Conservation (phyloP, 2,113 vertebrate species). For the Excalfactoria chinensis region DNA sequence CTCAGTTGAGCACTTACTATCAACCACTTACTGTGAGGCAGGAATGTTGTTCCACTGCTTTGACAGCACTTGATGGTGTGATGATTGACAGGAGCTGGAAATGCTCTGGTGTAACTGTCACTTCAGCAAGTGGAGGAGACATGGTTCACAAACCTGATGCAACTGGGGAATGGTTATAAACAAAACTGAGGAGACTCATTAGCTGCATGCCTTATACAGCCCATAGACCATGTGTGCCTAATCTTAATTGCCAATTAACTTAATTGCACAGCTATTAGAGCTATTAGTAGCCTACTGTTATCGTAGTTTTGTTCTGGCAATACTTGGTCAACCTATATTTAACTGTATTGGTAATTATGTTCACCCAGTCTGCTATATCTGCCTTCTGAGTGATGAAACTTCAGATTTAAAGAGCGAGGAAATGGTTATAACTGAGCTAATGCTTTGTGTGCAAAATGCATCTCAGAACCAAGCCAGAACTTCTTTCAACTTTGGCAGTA, state of each 20-base stretch:
- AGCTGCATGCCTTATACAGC: neutral
- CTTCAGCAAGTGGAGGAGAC: neutral
- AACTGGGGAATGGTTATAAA: neutral
- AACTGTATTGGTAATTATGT: neutral
- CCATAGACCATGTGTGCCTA: slow-evolving; percentile 2
- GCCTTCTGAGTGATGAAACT: neutral
- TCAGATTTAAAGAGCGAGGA: neutral
- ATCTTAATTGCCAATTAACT: neutral
- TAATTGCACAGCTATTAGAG: neutral
- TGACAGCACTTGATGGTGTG: slow-evolving; percentile 51
- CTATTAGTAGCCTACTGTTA: neutral
- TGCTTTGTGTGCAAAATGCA: neutral
- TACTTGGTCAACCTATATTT: neutral
- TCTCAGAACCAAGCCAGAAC: neutral
- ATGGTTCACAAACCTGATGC: neutral
- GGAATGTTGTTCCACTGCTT: neutral
- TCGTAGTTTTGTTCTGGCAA: neutral
- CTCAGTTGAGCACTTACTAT: neutral
- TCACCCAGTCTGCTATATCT: neutral
- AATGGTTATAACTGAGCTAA: neutral
- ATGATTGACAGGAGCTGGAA: neutral
- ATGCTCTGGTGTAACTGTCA: neutral
- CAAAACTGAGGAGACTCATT: neutral
- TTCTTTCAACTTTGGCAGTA: neutral
- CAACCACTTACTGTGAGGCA: neutral